phyloP scores from a whole-genome alignment of 2,888 invertebrate genomes.

The Aleiodes alternator region DNA sequence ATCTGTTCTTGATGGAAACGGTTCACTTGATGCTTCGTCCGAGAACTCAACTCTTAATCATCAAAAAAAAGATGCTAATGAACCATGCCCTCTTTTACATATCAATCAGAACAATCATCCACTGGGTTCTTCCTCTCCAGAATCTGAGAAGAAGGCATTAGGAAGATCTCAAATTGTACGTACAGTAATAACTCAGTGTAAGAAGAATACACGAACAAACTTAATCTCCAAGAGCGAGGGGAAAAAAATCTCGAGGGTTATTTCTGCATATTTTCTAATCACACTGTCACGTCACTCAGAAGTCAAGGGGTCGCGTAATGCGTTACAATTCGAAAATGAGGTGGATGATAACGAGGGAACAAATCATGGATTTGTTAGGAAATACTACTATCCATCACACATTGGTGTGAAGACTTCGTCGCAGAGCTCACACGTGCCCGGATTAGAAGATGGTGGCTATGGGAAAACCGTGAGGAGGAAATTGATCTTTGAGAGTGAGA shows the following conservation, averaged over 20 bases:
- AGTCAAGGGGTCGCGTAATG: neutral
- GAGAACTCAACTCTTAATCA: neutral
- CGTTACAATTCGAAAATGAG: neutral
- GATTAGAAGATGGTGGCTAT: neutral
- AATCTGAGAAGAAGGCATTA: neutral
- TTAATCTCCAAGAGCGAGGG: no score
- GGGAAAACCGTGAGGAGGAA: constrained; percentile 1
- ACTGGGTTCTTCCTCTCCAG: neutral
- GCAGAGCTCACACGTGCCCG: neutral
- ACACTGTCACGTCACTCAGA: no score
- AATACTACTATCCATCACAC: constrained; percentile 1
- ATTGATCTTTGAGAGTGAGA: constrained; percentile 5
- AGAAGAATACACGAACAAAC: neutral
- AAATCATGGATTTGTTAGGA: neutral
- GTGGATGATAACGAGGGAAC: neutral
- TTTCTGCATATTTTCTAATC: no score
- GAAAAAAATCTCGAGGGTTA: no score
- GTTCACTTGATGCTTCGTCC: neutral
- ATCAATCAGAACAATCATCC: neutral
- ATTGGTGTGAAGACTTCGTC: neutral
- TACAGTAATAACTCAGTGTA: neutral
- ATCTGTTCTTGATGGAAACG: neutral
- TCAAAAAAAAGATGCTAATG: neutral
- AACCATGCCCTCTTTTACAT: neutral
- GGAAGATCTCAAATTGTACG: no score